A percentile compares a stretch with the other conserved stretches of the same genome.
Conservation (phyloP, 1,140 invertebrate genomes). For the Drosophila melanica region DNA sequence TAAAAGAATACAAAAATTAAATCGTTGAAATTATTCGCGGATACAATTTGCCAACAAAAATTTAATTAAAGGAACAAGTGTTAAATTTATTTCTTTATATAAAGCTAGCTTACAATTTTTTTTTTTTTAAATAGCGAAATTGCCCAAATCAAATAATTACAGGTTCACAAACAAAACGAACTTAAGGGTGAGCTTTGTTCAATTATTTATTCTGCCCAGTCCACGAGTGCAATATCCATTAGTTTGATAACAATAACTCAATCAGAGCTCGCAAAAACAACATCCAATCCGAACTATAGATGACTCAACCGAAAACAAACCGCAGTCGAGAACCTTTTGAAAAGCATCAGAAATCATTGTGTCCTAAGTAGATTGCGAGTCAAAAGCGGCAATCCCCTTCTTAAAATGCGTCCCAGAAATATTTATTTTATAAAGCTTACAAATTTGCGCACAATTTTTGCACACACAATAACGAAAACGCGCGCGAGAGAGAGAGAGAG, state of each 20-base stretch:
- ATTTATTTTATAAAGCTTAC: conserved; percentile 79
- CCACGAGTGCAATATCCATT: conserved; percentile 27
- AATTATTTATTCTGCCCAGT: conserved; percentile 7
- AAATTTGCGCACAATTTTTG: conserved; percentile 67
- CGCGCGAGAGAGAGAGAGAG: conserved; percentile 19
- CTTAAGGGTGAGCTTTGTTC: background rate
- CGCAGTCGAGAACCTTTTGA: conserved; percentile 13
- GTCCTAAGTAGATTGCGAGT: conserved; percentile 41
- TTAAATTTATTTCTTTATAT: too few species aligned
- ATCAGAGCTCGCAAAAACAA: conserved; percentile 26
- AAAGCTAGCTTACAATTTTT: too few species aligned
- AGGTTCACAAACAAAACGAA: too few species aligned
- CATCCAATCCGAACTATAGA: conserved; percentile 15
- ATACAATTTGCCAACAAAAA: too few species aligned
- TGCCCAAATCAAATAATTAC: too few species aligned
- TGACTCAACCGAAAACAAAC: conserved; percentile 12
- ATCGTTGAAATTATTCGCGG: too few species aligned
- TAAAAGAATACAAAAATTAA: too few species aligned
- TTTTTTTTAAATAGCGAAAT: too few species aligned
- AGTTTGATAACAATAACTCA: conserved; percentile 46
- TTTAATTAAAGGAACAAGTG: too few species aligned
- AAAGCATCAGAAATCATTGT: conserved; percentile 25
- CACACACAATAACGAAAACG: conserved; percentile 14
- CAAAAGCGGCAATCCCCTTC: conserved; percentile 10
- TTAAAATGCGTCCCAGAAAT: conserved; percentile 31